Evolutionary conservation across 1,140 invertebrate genomes (phyloP), one percentile per base, ranked within the genome.

Genomic region (Triops cancriformis): DNA sequence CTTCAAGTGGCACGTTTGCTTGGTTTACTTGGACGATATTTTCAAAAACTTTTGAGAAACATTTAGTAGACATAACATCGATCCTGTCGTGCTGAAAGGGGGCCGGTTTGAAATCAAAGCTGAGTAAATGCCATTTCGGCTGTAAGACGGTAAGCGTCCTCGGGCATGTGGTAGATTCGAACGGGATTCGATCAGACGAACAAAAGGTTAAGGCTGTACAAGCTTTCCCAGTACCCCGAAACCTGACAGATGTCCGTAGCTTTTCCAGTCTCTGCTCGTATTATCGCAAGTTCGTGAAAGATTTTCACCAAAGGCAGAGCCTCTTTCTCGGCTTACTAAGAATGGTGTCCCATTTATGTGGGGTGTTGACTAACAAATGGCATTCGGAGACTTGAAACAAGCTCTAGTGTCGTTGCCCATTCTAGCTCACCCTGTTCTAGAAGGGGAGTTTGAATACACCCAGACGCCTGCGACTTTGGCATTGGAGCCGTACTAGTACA

Each of bases 271-370:
- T 79, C 72, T 72, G 42, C 23, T 77, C 78, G 12, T 82, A 79
- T 73, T 82, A 81, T 74, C 28, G 80, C 26, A 76, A 79, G 37
- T 88, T 86, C 78, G 82, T 87, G 41, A 80, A 80, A 14, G 80
- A 87, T 80, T 88, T 79, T 81, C 86, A 0, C 76, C 80, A 4
- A 74, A 84, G 6, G 81, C 85, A 31, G 77, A 80, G 27, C 85
- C 85, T 9, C 75, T 86, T 5, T 83, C 80, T 7, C 75, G 76
- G 0, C 73, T 86, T 9, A 80, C 82, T 1, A 82, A 80, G 41
- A 85, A 82, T 77, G 80, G 82, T 23, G 78, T 72, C 9, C 31
- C 0, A 11, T 84, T 84, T 81, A 73, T 31, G 1, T 85, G 83
- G 84, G 77, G 26, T 26, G 72, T 79, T n/a, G 80, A 81, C 74